Evolutionary conservation across 1,140 invertebrate genomes (phyloP), one percentile per base, ranked within the genome.

Genomic region (Ruditapes philippinarum): DNA sequence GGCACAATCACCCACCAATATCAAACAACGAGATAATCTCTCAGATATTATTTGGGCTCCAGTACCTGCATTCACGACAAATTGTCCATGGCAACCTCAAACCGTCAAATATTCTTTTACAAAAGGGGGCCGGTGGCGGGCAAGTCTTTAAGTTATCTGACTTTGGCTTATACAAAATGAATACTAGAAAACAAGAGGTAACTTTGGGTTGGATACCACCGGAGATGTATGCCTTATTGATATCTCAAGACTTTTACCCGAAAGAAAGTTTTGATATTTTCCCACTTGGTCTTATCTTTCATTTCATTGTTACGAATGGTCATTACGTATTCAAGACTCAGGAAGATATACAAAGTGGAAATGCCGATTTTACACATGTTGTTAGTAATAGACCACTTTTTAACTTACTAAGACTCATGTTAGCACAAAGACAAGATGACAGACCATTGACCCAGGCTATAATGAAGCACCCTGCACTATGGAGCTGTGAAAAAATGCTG

Each of bases 1-100:
- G 42, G 28, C 14, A 40, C 1, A 25, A 11, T 11, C 42, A 74
- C 38, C 36, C 36, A 74, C 5, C 36, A 5, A 9, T 74, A 25
- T 38, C 70, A 12, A 40, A 74, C 36, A 74, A 74, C n/a, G n/a
- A 5, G 2, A 74, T 74, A 5, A 74, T 38, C n/a, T n/a, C 14
- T 4, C 70, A 74, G 42, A 14, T 74, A 1, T 25, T 31, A 74
- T 42, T 1, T 25, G 70, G 70, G n/a, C 38, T 74, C 5, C 19
- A 40, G 4, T 74, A 40, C 42, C 70, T 74, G 17, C 70, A 74
- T 49, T 40, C 36, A 1, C 33, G 70, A 9, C n/a, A 25, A 40
- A 74, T 74, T 28, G 38, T 74, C n/a, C 70, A 74, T 40, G 36
- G 70, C n/a, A 38, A 74, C n/a, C 28, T 74, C 1, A 74, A 74